Evolutionary conservation across 2,888 invertebrate species (phyloP).

Genomic region (Melikaiella ostensackeni): DNA sequence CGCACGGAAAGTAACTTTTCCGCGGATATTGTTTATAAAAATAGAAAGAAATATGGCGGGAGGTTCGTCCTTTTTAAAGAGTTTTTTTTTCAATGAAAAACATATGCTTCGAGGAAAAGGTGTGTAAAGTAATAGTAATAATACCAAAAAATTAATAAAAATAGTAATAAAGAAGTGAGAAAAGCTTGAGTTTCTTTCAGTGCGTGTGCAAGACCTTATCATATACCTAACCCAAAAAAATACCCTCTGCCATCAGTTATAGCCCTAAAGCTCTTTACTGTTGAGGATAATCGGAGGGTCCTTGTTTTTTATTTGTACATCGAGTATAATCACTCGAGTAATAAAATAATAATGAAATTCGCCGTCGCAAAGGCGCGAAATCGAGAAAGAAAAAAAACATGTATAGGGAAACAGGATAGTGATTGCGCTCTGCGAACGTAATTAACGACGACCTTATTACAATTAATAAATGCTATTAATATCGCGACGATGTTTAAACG

Average conservation of each 20-base stretch:
- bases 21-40: conserved; percentile 10
- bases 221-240: conserved; percentile 24
- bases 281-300: conserved; percentile 26
- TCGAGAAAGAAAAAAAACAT: conserved; percentile 11
- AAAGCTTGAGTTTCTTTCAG: conserved; percentile 12
- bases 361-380: conserved; percentile 24
- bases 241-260: conserved; percentile 25
- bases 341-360: conserved; percentile 23
- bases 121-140: neutral
- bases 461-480: conserved; percentile 37
- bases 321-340: conserved; percentile 35
- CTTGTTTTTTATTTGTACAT: conserved; percentile 33
- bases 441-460: conserved; percentile 37
- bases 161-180: conserved; percentile 32
- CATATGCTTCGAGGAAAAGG: conserved; percentile 1
- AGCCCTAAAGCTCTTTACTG: conserved; percentile 31
- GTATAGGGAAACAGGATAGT: conserved; percentile 20
- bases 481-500: conserved; percentile 32
- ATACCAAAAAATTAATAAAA: conserved; percentile 11
- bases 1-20: conserved; percentile 36
- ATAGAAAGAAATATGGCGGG: conserved; percentile 36
- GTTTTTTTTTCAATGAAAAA: neutral
- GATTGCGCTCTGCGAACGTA: conserved; percentile 29
- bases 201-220: conserved; percentile 28
- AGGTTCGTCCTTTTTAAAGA: conserved; percentile 23